These are phyloP conservation scores for Oncorhynchus masou DNA, from an alignment of 2,113 vertebrate species.

Conservation along the genomic window DNA sequence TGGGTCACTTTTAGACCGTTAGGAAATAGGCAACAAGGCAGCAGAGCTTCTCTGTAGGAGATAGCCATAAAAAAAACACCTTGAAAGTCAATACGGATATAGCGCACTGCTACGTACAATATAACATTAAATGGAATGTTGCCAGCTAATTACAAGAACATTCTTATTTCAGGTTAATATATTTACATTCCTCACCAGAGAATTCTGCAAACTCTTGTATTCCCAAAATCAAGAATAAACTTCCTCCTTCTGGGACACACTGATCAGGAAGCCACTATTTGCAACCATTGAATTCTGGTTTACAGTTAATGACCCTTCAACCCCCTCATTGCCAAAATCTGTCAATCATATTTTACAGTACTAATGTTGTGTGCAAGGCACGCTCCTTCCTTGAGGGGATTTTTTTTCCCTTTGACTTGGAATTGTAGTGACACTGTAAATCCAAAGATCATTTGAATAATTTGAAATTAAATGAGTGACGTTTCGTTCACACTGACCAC, in stretches of 20 bases:
- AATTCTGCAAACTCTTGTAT: too few relatives aligned
- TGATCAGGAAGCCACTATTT: neutral
- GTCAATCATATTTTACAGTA: constrained; percentile 11
- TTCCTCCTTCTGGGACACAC: neutral
- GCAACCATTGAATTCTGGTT: neutral
- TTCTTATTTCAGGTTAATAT: too few relatives aligned
- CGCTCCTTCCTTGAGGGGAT: neutral
- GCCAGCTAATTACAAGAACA: too few relatives aligned
- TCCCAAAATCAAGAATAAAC: too few relatives aligned
- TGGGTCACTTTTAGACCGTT: neutral
- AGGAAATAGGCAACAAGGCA: neutral
- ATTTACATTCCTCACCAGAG: too few relatives aligned
- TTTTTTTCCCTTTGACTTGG: neutral
- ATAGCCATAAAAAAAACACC: too few relatives aligned
- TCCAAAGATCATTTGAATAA: constrained; percentile 13
- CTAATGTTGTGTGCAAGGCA: neutral
- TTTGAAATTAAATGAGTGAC: constrained; percentile 11
- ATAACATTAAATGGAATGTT: too few relatives aligned
- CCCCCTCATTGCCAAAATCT: constrained; percentile 6
- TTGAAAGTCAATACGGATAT: too few relatives aligned
- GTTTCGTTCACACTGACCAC: constrained; percentile 3
- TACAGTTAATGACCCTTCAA: too few relatives aligned
- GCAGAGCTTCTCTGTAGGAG: too few relatives aligned
- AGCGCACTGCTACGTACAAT: too few relatives aligned
- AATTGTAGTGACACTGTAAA: constrained; percentile 7